Conservation (phyloP, 2,888 invertebrate genomes). For the Cactoblastis cactorum region DNA sequence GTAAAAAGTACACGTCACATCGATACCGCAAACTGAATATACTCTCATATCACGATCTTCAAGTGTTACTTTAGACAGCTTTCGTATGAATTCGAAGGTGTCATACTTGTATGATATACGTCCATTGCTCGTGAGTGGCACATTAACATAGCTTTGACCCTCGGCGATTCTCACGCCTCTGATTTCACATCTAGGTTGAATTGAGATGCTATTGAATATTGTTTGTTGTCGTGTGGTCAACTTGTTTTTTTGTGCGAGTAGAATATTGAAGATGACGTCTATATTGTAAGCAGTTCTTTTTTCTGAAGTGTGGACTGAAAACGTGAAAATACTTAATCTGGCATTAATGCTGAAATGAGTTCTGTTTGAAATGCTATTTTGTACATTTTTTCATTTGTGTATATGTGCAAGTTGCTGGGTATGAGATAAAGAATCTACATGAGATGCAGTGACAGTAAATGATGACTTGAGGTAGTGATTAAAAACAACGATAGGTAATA, state of each 20-base stretch:
- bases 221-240: conserved; percentile 20
- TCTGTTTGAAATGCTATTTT: neutral
- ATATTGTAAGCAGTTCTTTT: conserved; percentile 3
- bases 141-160: conserved; percentile 42
- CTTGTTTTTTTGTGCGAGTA: conserved; percentile 10
- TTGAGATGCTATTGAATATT: conserved; percentile 10
- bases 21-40: neutral
- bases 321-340: neutral
- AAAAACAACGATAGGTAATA: no score
- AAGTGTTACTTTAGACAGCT: conserved; percentile 11
- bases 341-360: neutral
- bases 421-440: no score
- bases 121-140: conserved; percentile 38
- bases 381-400: neutral
- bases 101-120: conserved; percentile 20
- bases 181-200: conserved; percentile 39
- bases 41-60: conserved; percentile 1
- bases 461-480: no score
- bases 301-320: neutral
- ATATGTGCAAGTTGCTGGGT: no score
- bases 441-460: no score
- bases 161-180: conserved; percentile 46
- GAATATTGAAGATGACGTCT: conserved; percentile 3
- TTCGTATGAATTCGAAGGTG: conserved; percentile 12
- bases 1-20: neutral